Conservation (phyloP, 2,888 invertebrate genomes). For the Ophraella communa region DNA sequence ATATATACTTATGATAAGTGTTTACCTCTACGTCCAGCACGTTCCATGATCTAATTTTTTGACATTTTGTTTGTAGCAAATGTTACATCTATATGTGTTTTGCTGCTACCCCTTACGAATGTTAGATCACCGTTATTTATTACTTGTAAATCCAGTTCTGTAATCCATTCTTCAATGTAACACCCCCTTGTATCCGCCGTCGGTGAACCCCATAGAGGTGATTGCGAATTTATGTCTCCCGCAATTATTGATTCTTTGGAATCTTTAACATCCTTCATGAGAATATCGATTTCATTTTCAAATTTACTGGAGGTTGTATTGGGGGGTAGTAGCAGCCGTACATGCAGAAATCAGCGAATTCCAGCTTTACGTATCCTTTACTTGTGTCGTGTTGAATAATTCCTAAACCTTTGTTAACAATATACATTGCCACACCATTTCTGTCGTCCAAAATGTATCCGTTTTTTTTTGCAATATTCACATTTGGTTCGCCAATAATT, state of each 20-base stretch:
- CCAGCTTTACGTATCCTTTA: not conserved
- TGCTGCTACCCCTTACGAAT: not conserved
- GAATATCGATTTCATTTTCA: not conserved
- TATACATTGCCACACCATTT: not conserved
- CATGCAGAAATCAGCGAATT: not conserved
- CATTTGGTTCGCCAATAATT: not conserved
- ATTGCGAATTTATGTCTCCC: conserved; percentile 12
- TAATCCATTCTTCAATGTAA: not conserved
- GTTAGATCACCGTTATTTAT: not conserved
- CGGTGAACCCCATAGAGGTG: not conserved
- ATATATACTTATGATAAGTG: too few relatives aligned
- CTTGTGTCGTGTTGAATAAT: not conserved
- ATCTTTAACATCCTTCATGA: not conserved
- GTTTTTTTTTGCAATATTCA: not conserved
- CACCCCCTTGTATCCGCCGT: not conserved
- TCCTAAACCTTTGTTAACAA: not conserved
- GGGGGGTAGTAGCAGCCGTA: conserved; percentile 10
- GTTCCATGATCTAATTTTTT: not conserved
- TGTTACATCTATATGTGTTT: not conserved
- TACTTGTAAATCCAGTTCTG: not conserved
- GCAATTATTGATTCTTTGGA: not conserved
- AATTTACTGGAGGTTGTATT: too few relatives aligned
- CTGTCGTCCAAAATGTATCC: not conserved
- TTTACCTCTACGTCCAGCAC: too few relatives aligned
- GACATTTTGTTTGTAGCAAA: too few relatives aligned